phyloP scores from a whole-genome alignment of 1,140 invertebrate species.

The Himalopsyche phryganea region DNA sequence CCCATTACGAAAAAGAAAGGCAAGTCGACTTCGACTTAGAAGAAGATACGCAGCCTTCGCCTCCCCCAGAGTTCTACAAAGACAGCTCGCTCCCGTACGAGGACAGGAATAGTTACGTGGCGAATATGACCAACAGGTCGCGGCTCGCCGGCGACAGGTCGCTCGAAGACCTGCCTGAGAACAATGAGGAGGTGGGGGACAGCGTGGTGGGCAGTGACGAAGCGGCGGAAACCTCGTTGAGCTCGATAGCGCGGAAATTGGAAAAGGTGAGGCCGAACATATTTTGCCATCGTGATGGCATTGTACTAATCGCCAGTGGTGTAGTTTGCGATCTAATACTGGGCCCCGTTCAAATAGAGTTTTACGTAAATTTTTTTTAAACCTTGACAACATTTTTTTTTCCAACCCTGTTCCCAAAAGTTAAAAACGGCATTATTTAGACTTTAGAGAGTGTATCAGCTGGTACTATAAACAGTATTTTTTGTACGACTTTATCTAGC shows the following conservation, averaged over 20 bases:
- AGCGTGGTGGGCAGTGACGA: constrained; percentile 5
- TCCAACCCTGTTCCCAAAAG: too few species aligned
- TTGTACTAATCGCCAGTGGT: too few species aligned
- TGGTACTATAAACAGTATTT: too few species aligned
- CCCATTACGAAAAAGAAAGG: constrained; percentile 2
- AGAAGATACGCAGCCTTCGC: constrained; percentile 38
- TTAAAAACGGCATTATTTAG: too few species aligned
- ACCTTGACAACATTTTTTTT: too few species aligned
- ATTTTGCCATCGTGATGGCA: not conserved
- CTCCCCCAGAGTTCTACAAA: constrained; percentile 42
- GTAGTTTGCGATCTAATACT: too few species aligned
- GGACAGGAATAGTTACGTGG: constrained; percentile 3
- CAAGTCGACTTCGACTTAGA: constrained; percentile 32
- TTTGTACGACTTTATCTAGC: too few species aligned
- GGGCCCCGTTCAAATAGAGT: too few species aligned
- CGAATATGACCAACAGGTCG: not conserved
- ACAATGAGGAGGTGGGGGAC: not conserved
- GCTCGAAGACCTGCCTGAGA: too few species aligned
- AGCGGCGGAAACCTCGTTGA: constrained; percentile 20
- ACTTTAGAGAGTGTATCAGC: too few species aligned
- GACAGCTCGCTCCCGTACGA: constrained; percentile 42
- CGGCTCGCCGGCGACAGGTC: too few species aligned
- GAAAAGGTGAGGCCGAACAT: constrained; percentile 29
- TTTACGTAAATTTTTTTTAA: too few species aligned
- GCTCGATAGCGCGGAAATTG: constrained; percentile 31